A percentile compares a stretch with the other conserved stretches of the same genome.
Conservation (phyloP, 2,888 invertebrate species). For the Lacanobia wlatinum region DNA sequence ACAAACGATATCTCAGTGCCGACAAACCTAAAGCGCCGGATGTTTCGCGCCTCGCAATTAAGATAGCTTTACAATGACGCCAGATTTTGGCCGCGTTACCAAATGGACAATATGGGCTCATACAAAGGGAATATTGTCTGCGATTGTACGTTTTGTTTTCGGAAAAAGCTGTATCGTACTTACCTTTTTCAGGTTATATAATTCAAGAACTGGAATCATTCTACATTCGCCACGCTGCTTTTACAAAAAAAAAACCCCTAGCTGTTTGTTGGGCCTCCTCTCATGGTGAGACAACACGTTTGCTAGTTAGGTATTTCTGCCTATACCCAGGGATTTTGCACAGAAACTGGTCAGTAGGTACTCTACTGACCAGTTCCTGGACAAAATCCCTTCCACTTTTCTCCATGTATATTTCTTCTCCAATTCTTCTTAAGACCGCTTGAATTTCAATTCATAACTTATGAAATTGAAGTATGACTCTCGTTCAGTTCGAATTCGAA, state of each 20-base stretch:
- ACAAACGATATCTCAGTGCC: slow-evolving; percentile 57
- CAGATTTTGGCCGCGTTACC: slow-evolving; percentile 60
- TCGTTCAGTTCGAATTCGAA: slow-evolving; percentile 30
- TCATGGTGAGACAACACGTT: too few relatives aligned
- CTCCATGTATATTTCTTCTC: too few relatives aligned
- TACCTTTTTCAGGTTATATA: neutral
- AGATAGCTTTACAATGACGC: slow-evolving; percentile 72
- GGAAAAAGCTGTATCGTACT: slow-evolving; percentile 1
- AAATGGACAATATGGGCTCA: slow-evolving; percentile 59
- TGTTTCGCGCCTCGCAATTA: slow-evolving; percentile 70
- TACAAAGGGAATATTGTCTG: slow-evolving; percentile 41
- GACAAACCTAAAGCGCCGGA: slow-evolving; percentile 72
- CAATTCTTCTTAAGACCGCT: too few relatives aligned
- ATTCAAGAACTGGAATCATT: neutral
- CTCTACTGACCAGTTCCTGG: too few relatives aligned
- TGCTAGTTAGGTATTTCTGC: too few relatives aligned
- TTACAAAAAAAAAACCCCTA: neutral
- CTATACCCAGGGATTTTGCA: too few relatives aligned
- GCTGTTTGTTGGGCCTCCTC: neutral
- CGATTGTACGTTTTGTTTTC: slow-evolving; percentile 42
- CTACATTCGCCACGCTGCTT: neutral
- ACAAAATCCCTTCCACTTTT: too few relatives aligned
- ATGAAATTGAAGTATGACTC: slow-evolving; percentile 13
- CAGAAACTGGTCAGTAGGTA: too few relatives aligned
- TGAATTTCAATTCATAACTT: neutral